Conservation (phyloP, 2,797 vertebrate species). For the Carapus acus region DNA sequence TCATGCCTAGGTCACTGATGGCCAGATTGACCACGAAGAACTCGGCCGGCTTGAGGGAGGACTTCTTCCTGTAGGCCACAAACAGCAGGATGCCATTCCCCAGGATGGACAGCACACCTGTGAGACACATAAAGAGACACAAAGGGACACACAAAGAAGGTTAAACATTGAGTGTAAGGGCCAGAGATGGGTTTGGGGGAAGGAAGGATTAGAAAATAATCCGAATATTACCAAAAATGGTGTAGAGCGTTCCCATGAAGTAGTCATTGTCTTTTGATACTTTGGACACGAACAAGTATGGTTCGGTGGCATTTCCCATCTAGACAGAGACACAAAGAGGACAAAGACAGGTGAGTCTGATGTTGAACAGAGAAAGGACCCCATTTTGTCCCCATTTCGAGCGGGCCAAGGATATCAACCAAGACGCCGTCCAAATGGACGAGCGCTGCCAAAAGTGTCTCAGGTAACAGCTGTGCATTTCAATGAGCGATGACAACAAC, state of each 20-base stretch:
- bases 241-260: constrained; percentile 77
- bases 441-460: no score
- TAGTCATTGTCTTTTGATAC: constrained; percentile 78
- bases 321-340: constrained; percentile 47
- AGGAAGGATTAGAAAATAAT: no score
- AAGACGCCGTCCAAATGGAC: no score
- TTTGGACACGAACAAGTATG: constrained; percentile 69
- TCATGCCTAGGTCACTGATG: constrained; percentile 84
- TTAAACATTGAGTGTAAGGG: neutral
- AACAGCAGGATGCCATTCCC: constrained; percentile 79
- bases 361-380: no score
- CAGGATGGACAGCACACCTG: constrained; percentile 72
- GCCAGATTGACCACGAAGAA: constrained; percentile 84
- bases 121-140: constrained; percentile 12
- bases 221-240: constrained; percentile 81
- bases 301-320: constrained; percentile 81
- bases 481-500: no score
- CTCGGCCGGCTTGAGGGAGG: constrained; percentile 82
- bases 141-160: neutral
- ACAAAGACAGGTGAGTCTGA: constrained; percentile 14
- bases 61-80: constrained; percentile 80
- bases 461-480: no score
- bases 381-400: no score
- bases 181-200: neutral
- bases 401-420: no score